Base-by-base conservation (phyloP, 92 coral and sea anemone species). In the Porites evermanni region DNA sequence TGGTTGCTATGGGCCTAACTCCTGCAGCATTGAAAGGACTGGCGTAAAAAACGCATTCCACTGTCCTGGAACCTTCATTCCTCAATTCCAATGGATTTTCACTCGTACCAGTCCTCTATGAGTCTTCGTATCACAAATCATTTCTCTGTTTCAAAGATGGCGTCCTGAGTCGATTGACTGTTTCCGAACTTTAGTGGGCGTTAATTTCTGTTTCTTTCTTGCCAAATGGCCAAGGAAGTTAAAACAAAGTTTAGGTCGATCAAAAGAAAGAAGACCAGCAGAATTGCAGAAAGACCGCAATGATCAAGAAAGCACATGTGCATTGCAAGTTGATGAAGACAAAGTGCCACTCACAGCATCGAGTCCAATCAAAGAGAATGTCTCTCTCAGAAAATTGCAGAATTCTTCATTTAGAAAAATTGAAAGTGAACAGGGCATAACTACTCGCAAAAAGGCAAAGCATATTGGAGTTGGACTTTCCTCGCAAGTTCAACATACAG, bases 391-490 rank as follows among this genome's bases (percentile, higher is more conserved):
- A 72, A 92, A 92, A 64, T 54, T 89, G 59, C 53, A 74, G 64
- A 89, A 89, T 84, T 84, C 79, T 65, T 86, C 93, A 67, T 92
- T 92, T 79, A 69, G 81, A 54, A 79, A 85, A 64, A 64, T 59
- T 66, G 95, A 92, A 72, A 61, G 74, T 23, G 86, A 67, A 21
- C 68, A 73, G 66, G 81, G 64, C 26, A 50, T 67, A 17, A 4
- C 79, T 10, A 92, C 93, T 63, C 90, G 84, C 24, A 64, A 78
- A 32, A 79, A 77, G 72, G 85, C 85, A 17, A 81, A 80, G 60
- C 8, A 85, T 19, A 74, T 91, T 14, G 87, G 94, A 47, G 79
- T 91, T 72, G 79, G 80, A 50, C 21, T 64, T 7, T 53, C 58
- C 7, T 11, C 58, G 29, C 53, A 82, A 32, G 77, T 77, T 29